phyloP scores from a whole-genome alignment of 2,888 invertebrate genomes.

The Buathra laborator region DNA sequence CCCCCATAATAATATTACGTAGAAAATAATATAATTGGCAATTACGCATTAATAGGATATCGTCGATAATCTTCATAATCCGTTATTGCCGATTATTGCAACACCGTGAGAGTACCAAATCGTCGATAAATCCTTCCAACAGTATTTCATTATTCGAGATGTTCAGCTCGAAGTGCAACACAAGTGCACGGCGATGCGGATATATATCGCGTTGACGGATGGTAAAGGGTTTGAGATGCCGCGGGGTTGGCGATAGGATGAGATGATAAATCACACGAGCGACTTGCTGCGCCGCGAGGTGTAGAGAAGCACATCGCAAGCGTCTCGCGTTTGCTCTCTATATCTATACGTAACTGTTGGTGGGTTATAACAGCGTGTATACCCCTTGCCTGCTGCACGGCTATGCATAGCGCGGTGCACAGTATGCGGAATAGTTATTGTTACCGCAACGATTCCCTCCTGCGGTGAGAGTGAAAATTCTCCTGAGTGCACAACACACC shows the following conservation, averaged over 20 bases:
- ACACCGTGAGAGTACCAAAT: neutral
- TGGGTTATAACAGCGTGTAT: neutral
- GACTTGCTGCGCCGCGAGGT: conserved; percentile 49
- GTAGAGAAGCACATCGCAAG: conserved; percentile 12
- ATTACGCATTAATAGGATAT: conserved; percentile 11
- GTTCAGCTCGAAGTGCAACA: conserved; percentile 53
- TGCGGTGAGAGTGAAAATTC: conserved; percentile 55
- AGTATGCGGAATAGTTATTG: conserved; percentile 63
- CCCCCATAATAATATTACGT: neutral
- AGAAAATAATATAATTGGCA: conserved; percentile 21
- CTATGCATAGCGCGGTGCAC: conserved; percentile 17
- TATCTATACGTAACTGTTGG: conserved; percentile 1
- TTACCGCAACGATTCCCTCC: conserved; percentile 60
- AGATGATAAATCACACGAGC: conserved; percentile 74
- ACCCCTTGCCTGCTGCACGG: neutral
- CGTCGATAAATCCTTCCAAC: conserved; percentile 12
- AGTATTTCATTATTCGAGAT: conserved; percentile 53
- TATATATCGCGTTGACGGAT: conserved; percentile 37
- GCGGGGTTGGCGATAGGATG: conserved; percentile 70
- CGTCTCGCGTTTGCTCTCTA: conserved; percentile 36
- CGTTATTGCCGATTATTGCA: no score
- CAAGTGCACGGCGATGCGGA: conserved; percentile 43
- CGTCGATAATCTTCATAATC: conserved; percentile 16
- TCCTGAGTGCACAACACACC: conserved; percentile 35
- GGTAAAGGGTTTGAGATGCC: conserved; percentile 14